A percentile compares a stretch with the other conserved stretches of the same genome.
phyloP scores from a whole-genome alignment of 2,888 invertebrate species.

The Drosophila fungiperda region DNA sequence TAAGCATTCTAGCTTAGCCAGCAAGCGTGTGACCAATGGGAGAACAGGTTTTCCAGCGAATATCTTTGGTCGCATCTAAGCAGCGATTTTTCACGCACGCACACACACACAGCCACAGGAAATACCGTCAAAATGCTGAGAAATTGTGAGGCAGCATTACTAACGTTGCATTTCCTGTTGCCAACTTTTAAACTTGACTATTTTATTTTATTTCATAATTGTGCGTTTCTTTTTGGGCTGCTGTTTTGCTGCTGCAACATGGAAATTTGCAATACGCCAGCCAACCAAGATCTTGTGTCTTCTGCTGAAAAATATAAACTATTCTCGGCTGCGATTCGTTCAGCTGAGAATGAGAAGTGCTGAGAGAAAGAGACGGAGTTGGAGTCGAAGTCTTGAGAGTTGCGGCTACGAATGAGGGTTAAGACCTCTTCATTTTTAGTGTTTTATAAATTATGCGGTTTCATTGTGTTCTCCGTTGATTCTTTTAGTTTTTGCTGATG shows the following conservation, averaged over 20 bases:
- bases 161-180: constrained; percentile 43
- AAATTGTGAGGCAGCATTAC: constrained; percentile 11
- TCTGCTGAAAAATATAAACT: constrained; percentile 13
- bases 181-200: constrained; percentile 8
- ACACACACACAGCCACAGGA: constrained; percentile 20
- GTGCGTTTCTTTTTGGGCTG: constrained; percentile 20
- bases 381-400: not conserved
- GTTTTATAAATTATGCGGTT: constrained; percentile 65
- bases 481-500: constrained; percentile 19
- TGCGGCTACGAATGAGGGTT: constrained; percentile 36
- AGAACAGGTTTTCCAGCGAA: constrained; percentile 36
- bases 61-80: constrained; percentile 2
- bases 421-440: constrained; percentile 52
- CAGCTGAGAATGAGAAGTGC: constrained; percentile 15
- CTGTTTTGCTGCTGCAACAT: constrained; percentile 24
- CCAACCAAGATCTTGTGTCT: constrained; percentile 5
- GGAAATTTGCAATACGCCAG: constrained; percentile 31
- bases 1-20: constrained; percentile 9
- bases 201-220: constrained; percentile 23
- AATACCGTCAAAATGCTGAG: constrained; percentile 34
- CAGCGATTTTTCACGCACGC: constrained; percentile 3
- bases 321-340: constrained; percentile 36
- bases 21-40: constrained; percentile 24
- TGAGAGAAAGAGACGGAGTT: not conserved
- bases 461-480: constrained; percentile 39